Evolutionary conservation across 2,888 invertebrate species (phyloP).

Genomic region (Athalia cordata): DNA sequence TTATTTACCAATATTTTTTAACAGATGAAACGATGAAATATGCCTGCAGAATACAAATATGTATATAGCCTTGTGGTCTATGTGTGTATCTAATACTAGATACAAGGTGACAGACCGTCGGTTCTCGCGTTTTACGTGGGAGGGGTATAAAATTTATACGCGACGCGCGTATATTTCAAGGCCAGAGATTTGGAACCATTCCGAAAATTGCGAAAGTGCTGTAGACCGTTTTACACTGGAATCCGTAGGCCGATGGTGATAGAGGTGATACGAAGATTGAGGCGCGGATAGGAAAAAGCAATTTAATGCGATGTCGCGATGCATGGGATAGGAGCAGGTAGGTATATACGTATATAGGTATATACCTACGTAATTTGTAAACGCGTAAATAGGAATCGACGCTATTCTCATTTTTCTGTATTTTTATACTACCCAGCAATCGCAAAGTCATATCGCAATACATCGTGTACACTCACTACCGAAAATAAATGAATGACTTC

Average conservation of each 20-base stretch:
- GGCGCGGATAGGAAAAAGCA: constrained; percentile 8
- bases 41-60: not conserved
- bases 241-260: constrained; percentile 3
- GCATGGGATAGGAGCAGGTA: not conserved
- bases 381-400: no score
- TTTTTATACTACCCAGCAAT: no score
- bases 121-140: not conserved
- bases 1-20: no score
- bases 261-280: constrained; percentile 9
- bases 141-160: constrained; percentile 22
- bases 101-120: constrained; percentile 1
- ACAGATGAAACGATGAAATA: not conserved
- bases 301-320: constrained; percentile 15
- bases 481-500: no score
- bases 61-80: no score
- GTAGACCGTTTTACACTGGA: constrained; percentile 37
- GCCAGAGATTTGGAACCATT: constrained; percentile 36
- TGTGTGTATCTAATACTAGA: constrained; percentile 2
- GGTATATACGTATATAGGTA: no score
- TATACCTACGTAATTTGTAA: no score
- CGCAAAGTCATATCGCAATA: no score
- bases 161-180: constrained; percentile 37
- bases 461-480: no score
- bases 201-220: constrained; percentile 26
- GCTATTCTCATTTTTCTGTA: no score